Percentiles rank a stretch among this genome's conserved stretches.
Evolutionary conservation across 2,113 vertebrate genomes (phyloP).

Genomic region (Hippolais icterina): DNA sequence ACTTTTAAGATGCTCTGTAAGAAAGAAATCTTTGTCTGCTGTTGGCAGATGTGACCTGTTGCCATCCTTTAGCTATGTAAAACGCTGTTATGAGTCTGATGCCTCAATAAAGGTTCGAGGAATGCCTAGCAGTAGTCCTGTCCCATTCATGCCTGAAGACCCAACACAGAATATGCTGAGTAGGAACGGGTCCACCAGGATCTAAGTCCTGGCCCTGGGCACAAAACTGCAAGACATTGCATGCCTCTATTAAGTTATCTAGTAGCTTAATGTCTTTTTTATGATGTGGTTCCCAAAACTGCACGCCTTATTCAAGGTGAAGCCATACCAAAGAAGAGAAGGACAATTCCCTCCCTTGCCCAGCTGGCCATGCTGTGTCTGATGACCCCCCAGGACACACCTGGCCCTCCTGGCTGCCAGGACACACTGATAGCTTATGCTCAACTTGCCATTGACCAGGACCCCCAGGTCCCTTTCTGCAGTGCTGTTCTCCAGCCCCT

Average conservation of each 20-base stretch:
- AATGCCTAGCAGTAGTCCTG: too few species aligned
- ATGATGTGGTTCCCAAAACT: background rate
- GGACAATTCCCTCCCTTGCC: background rate
- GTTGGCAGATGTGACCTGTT: too few species aligned
- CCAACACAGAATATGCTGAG: background rate
- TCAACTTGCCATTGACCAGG: accelerated
- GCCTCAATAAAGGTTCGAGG: too few species aligned
- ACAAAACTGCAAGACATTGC: background rate
- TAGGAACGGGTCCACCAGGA: background rate
- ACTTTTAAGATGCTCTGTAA: too few species aligned
- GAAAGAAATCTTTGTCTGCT: too few species aligned
- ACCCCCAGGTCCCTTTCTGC: accelerated
- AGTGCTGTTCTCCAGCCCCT: background rate
- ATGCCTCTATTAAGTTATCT: background rate
- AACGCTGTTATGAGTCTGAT: too few species aligned
- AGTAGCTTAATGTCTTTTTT: background rate
- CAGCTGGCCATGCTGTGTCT: background rate
- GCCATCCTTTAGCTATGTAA: too few species aligned
- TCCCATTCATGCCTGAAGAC: too few species aligned
- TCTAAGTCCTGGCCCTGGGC: background rate
- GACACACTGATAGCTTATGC: background rate
- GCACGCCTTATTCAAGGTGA: background rate
- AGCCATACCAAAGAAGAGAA: too few species aligned
- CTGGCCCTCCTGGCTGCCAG: background rate
- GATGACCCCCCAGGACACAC: too few species aligned